Evolutionary conservation across 2,113 vertebrate species (phyloP).

Genomic region (Piaya cayana): DNA sequence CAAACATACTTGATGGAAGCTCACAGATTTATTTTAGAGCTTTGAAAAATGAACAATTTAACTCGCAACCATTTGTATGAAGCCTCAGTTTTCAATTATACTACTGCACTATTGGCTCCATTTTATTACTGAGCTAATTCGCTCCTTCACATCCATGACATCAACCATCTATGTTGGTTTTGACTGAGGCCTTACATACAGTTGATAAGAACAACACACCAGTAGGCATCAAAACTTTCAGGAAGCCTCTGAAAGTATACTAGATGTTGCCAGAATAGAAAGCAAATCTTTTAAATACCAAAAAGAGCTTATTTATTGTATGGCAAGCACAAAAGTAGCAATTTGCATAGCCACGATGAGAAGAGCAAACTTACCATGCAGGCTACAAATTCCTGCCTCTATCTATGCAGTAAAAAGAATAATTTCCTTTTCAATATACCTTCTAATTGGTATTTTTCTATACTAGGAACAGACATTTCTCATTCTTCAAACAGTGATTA

Average conservation of each 20-base stretch:
- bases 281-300: neutral
- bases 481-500: neutral
- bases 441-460: neutral
- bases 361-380: neutral
- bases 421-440: neutral
- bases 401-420: neutral
- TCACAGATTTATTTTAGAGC: neutral
- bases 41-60: neutral
- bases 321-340: neutral
- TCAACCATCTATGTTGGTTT: neutral
- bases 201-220: neutral
- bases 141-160: neutral
- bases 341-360: neutral
- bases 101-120: neutral
- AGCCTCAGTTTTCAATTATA: neutral
- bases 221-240: neutral
- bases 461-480: neutral
- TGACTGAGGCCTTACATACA: neutral
- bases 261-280: neutral
- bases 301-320: neutral
- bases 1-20: neutral
- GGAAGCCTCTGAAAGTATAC: neutral
- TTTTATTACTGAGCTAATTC: neutral
- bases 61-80: neutral
- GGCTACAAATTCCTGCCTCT: neutral